Evolutionary conservation across 2,797 vertebrate species (phyloP), one percentile per base, ranked within the genome.

Genomic region (Acanthurus lineatus): DNA sequence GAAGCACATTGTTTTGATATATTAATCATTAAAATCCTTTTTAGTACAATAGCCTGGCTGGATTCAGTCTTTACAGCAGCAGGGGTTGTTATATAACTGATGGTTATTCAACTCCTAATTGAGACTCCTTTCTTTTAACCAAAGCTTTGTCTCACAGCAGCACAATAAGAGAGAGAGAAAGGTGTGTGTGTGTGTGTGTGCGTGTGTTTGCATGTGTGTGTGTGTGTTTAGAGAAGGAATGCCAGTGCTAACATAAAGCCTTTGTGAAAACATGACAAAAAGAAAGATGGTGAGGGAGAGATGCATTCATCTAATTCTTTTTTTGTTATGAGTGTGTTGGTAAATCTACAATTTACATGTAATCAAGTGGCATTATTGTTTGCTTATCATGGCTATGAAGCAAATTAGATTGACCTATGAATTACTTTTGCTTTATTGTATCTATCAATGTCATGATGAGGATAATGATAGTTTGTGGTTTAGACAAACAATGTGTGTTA

Each of bases 31-130:
- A 45, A 65, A 68, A 53, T 53, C 22, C 10, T 69, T 64, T 42
- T 5, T 72, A 14, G 28, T 45, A 42, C 11, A 74, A 52, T 51
- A 40, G 42, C 56, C 19, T 32, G 20, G 60, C 77, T 83, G 42
- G 17, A 51, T 74, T 74, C 57, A 63, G 49, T 45, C 70, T 76
- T 76, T 47, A 65, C 67, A 77, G 40, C 73, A 73, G n/a, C 42
- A 25, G 28, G 51, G 62, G 38, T 74, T 61, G 76, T 85, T 85
- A 68, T 66, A 40, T 76, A 83, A 89, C 66, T 59, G 20, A 56
- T 69, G 28, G 38, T 76, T 65, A 71, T 63, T 77, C 45, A 73
- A 22, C 83, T 61, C 11, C 59, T 79, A 87, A 80, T 53, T 75
- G 72, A 57, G 70, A 70, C 25, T 68, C 49, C 22, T 77, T 69